Evolutionary conservation across 2,113 vertebrate genomes (phyloP), one percentile per base, ranked within the genome.

Genomic region (Heloderma charlesbogerti): DNA sequence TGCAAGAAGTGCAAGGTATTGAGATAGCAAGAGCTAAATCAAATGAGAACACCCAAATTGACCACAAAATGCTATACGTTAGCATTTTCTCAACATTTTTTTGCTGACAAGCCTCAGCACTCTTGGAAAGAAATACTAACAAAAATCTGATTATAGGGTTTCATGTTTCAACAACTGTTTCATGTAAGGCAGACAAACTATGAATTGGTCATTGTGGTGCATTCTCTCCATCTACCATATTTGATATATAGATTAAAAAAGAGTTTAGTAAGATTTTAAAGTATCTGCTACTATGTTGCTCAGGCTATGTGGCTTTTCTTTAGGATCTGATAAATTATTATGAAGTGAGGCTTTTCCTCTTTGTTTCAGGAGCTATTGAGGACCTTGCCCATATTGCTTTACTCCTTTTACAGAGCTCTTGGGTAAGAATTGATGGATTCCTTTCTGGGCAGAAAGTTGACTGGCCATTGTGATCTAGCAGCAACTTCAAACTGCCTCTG

Each of bases 101-200:
- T 75, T 95, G 96, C 96, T 97, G 97, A 97, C 94, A 82, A 16
- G 0, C 89, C 93, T 94, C 63, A 25, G 88, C 90, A 91, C 78
- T 89, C 67, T 83, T 86, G 90, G 88, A 94, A 95, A 94, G 88
- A 96, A 94, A 94, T 82, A 90, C 57, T 91, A 94, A 90, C 82
- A 93, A 93, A 95, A 97, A 97, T 96, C 86, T 96, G 92, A 96
- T 97, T 97, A 97, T 91, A 89, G 78, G 88, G 34, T 89, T 95
- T 88, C 87, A 72, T 0, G 16, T 80, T 88, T 79, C 79, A 90
- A 85, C 40, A 91, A 88, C 92, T 85, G 91, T 93, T 43, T 87
- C 27, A 92, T 90, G 6, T 43, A 86, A 93, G 78, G 86, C 90
- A 94, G 88, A 90, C 81, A 40, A 31, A 92, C 51, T 86, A 63